These are phyloP conservation scores for Tarsius wallacei DNA, from an alignment of 2,797 vertebrate genomes.

Conservation along the genomic window DNA sequence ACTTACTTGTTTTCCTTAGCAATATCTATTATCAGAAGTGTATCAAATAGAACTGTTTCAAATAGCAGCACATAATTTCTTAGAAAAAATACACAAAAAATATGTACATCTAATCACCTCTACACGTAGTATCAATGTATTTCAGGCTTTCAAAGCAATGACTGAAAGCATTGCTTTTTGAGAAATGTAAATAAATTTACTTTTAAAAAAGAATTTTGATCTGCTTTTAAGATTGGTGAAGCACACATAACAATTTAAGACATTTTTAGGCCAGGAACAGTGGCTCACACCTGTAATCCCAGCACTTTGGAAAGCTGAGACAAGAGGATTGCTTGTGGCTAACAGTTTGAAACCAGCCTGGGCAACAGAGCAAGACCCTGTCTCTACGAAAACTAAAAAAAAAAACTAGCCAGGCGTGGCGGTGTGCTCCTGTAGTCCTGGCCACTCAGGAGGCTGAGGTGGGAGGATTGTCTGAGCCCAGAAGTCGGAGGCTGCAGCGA, in stretches of 20 bases:
- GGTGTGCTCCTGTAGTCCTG: too few species aligned
- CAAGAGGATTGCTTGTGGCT: too few species aligned
- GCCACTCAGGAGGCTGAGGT: too few species aligned
- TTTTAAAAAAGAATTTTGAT: background rate
- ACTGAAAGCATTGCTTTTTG: background rate
- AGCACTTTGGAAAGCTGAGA: too few species aligned
- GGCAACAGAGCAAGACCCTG: too few species aligned
- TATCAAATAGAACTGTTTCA: background rate
- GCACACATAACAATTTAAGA: background rate
- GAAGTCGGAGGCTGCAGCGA: too few species aligned
- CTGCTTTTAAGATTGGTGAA: conserved; percentile 36
- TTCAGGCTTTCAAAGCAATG: conserved; percentile 61
- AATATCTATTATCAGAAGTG: conserved; percentile 52
- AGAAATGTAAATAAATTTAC: background rate
- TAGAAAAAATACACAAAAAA: conserved; percentile 35
- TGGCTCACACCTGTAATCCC: too few species aligned
- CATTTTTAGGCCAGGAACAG: background rate
- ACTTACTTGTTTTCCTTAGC: background rate
- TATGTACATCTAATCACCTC: conserved; percentile 34
- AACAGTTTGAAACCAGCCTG: too few species aligned
- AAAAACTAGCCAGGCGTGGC: too few species aligned
- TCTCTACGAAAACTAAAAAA: too few species aligned
- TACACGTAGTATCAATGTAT: conserved; percentile 5
- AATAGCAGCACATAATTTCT: conserved; percentile 53
- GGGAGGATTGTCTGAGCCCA: too few species aligned